Conservation (phyloP, 2,113 vertebrate genomes). For the Anolis sagrei region DNA sequence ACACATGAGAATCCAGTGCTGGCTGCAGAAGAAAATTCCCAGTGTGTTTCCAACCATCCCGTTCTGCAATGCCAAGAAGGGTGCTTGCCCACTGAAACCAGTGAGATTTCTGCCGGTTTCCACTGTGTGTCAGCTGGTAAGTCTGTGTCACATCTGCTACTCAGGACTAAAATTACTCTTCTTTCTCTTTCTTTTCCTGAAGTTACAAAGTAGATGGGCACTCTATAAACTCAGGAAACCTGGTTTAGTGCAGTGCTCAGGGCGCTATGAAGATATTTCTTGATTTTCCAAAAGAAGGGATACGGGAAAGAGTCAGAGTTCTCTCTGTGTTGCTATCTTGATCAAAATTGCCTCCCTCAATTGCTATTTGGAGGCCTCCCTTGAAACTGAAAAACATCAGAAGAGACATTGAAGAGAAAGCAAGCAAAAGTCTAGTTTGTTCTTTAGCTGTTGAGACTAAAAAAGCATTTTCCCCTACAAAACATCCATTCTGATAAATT, state of each 20-base stretch:
- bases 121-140: constrained; percentile 78
- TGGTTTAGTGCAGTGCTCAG: background rate
- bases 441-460: background rate
- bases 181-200: background rate
- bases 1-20: constrained; percentile 55
- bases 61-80: constrained; percentile 60
- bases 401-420: background rate
- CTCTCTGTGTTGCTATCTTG: background rate
- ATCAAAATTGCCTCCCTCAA: background rate
- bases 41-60: constrained; percentile 50
- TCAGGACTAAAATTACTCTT: background rate
- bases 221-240: rapidly evolving
- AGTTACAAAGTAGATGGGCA: too few species aligned
- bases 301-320: background rate
- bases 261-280: too few species aligned
- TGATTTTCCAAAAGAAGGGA: background rate
- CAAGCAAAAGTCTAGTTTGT: background rate
- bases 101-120: constrained; percentile 73
- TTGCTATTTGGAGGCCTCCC: too few species aligned
- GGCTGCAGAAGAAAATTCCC: constrained; percentile 25
- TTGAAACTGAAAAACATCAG: background rate
- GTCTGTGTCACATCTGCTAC: background rate
- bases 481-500: background rate
- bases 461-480: constrained; percentile 3
- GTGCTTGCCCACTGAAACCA: constrained; percentile 68